Evolutionary conservation across 2,113 vertebrate genomes (phyloP).

Genomic region (Neolamprologus sp.): DNA sequence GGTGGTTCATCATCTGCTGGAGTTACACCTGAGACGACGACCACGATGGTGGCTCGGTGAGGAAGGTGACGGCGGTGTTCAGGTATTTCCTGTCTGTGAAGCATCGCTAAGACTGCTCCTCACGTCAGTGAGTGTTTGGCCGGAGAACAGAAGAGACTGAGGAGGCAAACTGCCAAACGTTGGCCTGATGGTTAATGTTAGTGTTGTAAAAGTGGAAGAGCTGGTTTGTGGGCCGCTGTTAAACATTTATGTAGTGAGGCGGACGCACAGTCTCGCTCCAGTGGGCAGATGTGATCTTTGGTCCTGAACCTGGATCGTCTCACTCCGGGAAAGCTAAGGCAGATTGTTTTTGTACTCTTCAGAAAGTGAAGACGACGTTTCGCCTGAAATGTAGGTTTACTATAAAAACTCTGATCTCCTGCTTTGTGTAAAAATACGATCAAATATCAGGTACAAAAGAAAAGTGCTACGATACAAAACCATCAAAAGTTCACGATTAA

Average conservation of each 20-base stretch:
- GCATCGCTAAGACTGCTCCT: fast-evolving
- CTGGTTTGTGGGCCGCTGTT: not conserved
- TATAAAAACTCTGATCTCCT: not conserved
- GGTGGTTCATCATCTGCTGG: not conserved
- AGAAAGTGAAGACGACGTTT: not conserved
- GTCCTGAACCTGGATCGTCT: not conserved
- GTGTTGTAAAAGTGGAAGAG: not conserved
- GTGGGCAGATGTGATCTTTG: not conserved
- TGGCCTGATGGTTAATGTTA: not conserved
- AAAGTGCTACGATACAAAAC: constrained; percentile 31
- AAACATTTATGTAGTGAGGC: not conserved
- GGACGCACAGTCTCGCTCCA: not conserved
- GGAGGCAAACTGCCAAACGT: not conserved
- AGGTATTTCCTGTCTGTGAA: not conserved
- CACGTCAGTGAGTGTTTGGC: not conserved
- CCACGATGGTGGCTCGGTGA: fast-evolving
- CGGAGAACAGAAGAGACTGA: not conserved
- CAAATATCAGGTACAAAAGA: constrained; percentile 14
- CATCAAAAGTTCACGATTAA: not conserved
- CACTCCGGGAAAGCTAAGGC: not conserved
- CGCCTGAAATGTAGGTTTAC: not conserved
- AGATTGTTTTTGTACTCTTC: not conserved
- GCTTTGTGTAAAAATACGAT: not conserved
- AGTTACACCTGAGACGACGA: fast-evolving
- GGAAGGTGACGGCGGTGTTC: fast-evolving